Conservation (phyloP, 1,140 invertebrate species). For the Pseudomyrmex flavicornis region DNA sequence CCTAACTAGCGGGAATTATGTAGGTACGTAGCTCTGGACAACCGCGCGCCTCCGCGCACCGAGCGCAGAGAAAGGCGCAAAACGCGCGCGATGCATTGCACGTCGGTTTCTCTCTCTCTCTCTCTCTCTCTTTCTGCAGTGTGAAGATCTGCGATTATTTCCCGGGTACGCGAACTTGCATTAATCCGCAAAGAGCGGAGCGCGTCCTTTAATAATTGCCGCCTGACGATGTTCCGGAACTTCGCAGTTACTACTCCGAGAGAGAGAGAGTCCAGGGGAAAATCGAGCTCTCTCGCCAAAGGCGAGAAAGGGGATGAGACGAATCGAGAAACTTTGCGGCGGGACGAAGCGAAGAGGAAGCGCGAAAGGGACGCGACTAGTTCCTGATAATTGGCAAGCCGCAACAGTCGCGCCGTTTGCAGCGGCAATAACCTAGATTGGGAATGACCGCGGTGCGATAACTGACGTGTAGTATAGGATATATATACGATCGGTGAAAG, state of each 20-base stretch:
- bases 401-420: slow-evolving; percentile 70
- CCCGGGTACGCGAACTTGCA: slow-evolving; percentile 7
- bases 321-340: slow-evolving; percentile 42
- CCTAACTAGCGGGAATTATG: not conserved
- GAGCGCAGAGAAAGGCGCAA: not conserved
- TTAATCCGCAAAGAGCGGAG: slow-evolving; percentile 16
- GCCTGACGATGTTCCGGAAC: slow-evolving; percentile 41
- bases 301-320: not conserved
- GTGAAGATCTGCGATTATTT: slow-evolving; percentile 44
- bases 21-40: not conserved
- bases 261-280: slow-evolving; percentile 9
- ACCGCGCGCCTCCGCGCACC: too few species aligned
- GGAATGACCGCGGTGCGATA: slow-evolving; percentile 66
- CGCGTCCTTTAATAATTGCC: slow-evolving; percentile 57
- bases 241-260: slow-evolving; percentile 49
- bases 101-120: not conserved
- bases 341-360: slow-evolving; percentile 47
- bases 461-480: slow-evolving; percentile 48
- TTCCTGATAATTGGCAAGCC: slow-evolving; percentile 71
- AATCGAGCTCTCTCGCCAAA: slow-evolving; percentile 47
- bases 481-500: slow-evolving; percentile 26
- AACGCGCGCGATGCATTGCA: slow-evolving; percentile 19
- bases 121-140: not conserved
- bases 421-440: slow-evolving; percentile 74
- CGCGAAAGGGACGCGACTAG: not conserved